Base-by-base conservation (phyloP, 2,888 invertebrate species). In the Troides helena region DNA sequence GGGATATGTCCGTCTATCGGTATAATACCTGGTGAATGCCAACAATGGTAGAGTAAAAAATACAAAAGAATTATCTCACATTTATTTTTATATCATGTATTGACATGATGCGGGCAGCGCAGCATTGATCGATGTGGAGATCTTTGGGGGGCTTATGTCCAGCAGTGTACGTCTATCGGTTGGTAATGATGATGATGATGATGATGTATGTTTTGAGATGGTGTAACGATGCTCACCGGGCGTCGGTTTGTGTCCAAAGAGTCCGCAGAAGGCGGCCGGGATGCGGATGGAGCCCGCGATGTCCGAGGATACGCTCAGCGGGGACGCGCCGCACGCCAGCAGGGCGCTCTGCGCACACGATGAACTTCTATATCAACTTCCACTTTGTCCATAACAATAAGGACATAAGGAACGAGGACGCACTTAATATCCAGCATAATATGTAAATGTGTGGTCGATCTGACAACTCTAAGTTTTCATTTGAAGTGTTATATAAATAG, bases 211-310 rank as follows among this genome's bases (percentile, higher is more conserved):
- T 17, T 56, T 5, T 7, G 43, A 56, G 30, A n/a, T 30, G 8
- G 18, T 23, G 18, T 50, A 57, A n/a, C n/a, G 25, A 39, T 17
- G 62, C 72, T 92, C 82, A 94, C 96, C 94, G 6, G 95, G 93
- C 59, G 96, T 95, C 3, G 97, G 96, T 80, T 98, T 98, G 85
- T 98, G 97, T 0, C 98, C 98, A 85, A 96, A 98, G 56, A 98
- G 92, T 0, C 98, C 98, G 87, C 96, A 97, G 86, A 96, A 97
- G 74, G 96, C 94, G n/a, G 96, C 94, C 0, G 98, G 98, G 81
- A 98, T 90, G 39, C 98, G 94, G 76, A 98, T 97, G 66, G 97
- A 97, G 65, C 98, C 98, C 12, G 95, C 97, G 76, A 98, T 95
- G 86, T 98, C 98, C 0, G 97, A 97, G 5, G 97, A 96, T 74